phyloP scores from a whole-genome alignment of 2,797 vertebrate genomes.

The Oreochromis mossambicus region DNA sequence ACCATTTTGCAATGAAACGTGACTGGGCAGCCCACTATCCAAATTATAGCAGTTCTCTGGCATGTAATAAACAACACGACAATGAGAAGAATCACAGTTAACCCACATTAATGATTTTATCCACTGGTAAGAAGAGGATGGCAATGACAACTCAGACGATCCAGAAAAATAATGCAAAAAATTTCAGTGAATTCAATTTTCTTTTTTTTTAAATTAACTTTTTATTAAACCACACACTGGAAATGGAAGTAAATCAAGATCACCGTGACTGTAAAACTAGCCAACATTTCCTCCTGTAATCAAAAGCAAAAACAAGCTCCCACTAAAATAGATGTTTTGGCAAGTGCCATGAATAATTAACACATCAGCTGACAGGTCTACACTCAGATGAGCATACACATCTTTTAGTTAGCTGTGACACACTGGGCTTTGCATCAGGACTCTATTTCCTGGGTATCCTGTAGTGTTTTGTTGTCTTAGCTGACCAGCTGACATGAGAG shows the following conservation, averaged over 20 bases:
- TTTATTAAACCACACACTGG: neutral
- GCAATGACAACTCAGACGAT: neutral
- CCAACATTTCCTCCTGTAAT: neutral
- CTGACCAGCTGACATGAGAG: slow-evolving; percentile 53
- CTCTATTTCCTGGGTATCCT: slow-evolving; percentile 46
- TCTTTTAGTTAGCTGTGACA: slow-evolving; percentile 41
- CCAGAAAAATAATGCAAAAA: neutral
- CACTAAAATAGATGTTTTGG: slow-evolving; percentile 25
- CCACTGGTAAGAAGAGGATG: neutral
- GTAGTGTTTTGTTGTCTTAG: slow-evolving; percentile 30
- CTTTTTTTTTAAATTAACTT: neutral
- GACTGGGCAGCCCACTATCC: too few relatives aligned
- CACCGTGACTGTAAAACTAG: neutral
- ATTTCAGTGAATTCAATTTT: neutral
- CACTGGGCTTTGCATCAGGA: slow-evolving; percentile 52
- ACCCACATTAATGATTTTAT: neutral
- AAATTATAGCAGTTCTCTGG: neutral
- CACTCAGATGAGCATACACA: slow-evolving; percentile 5
- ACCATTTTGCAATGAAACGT: neutral
- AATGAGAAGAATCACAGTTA: neutral
- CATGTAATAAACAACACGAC: neutral
- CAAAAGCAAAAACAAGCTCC: neutral
- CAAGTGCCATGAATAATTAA: slow-evolving; percentile 47
- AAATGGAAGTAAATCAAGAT: neutral
- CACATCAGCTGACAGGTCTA: slow-evolving; percentile 50